Evolutionary conservation across 2,113 vertebrate genomes (phyloP), one percentile per base, ranked within the genome.

Genomic region (Albula goreensis): DNA sequence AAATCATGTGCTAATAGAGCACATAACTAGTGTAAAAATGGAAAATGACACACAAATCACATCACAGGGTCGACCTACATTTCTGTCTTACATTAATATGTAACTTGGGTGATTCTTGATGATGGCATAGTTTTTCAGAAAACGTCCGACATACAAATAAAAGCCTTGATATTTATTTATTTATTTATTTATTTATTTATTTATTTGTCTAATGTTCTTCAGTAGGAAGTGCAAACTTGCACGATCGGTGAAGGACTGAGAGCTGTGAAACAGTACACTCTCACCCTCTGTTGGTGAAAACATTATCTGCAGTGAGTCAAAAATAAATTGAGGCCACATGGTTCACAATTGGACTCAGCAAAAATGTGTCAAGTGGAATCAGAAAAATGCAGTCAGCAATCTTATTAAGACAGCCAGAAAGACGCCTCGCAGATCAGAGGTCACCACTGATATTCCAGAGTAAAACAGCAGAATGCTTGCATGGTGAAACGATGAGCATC

Each of bases 401-500:
- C 9, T 49, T 31, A 17, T 3, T 9, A 49, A 79, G 25, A 41
- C 2, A 13, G 15, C 8, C 31, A 49, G 4, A 79, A 4, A 49
- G 31, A 79, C 1, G 11, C 4, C 63, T 70, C 4, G 50, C 53
- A 50, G 53, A 5, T 19, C 9, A 81, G 51, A 81, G n/a, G 80
- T 51, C 50, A 82, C 15, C 22, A 82, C 50, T 56, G 80, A 19
- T 56, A 56, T 82, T 53, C n/a, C 31, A n/a, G 15, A 11, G 41
- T 83, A 60, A 83, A 31, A 82, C n/a, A 82, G n/a, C 50, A 56
- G 52, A 82, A 82, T 2, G 50, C 81, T 82, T 53, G n/a, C 10
- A n/a, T 82, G 25, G 52, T 31, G 12, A 41, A 57, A 49, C 52
- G 53, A 60, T 11, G 25, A 41, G 25, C 8, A 17, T 7, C 10